These are phyloP conservation scores for Pteruthius melanotis DNA, from an alignment of 2,113 vertebrate genomes.

Conservation along the genomic window DNA sequence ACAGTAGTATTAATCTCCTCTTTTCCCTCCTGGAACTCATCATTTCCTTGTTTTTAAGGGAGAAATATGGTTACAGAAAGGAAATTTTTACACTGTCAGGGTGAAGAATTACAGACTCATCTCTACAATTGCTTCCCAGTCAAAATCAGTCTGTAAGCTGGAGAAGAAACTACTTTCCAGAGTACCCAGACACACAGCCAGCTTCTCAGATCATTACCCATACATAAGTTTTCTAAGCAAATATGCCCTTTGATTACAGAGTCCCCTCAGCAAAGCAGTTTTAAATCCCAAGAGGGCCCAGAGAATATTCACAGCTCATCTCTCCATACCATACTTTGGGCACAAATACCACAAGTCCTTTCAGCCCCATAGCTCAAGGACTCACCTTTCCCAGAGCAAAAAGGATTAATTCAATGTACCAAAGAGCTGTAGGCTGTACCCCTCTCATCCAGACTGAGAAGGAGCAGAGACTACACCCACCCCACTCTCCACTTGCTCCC, in stretches of 20 bases:
- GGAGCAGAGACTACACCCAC: fast-evolving
- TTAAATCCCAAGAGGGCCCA: background rate
- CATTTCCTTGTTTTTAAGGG: background rate
- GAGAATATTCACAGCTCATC: background rate
- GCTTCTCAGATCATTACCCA: background rate
- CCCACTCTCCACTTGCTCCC: fast-evolving
- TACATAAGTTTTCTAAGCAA: background rate
- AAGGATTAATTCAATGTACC: background rate
- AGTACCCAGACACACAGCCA: background rate
- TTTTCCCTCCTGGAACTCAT: background rate
- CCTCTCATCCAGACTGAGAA: fast-evolving
- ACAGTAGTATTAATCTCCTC: background rate
- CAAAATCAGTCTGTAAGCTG: background rate
- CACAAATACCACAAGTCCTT: background rate
- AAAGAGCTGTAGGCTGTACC: fast-evolving
- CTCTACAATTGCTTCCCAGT: background rate
- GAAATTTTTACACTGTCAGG: background rate
- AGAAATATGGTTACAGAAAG: background rate
- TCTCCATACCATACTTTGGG: background rate
- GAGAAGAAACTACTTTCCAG: background rate
- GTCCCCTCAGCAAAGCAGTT: background rate
- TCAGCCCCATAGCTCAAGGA: background rate
- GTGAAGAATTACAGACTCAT: background rate
- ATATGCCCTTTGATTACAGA: background rate
- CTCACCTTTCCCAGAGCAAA: background rate